Percentiles rank a stretch among this genome's conserved stretches.
Conservation (phyloP, 2,888 invertebrate genomes). For the Cryptosula pallasiana region DNA sequence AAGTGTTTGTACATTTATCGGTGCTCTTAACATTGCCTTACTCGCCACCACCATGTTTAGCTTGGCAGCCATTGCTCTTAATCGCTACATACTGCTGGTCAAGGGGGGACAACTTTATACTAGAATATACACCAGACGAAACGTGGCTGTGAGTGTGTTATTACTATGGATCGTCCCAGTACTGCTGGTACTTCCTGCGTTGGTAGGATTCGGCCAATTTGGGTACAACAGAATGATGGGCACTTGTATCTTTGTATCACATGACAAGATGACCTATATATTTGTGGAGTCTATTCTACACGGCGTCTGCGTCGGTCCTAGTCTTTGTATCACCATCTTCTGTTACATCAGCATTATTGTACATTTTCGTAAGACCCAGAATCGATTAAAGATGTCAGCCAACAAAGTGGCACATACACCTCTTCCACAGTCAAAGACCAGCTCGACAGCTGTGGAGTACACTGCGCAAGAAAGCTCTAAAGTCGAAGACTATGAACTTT, state of each 20-base stretch:
- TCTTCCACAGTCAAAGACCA: neutral
- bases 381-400: conserved; percentile 10
- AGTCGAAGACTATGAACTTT: conserved; percentile 22
- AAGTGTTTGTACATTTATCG: conserved; percentile 8
- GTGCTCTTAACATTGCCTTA: neutral
- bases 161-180: neutral
- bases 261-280: conserved; percentile 10
- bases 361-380: neutral
- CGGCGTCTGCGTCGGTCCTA: conserved; percentile 12
- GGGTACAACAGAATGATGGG: conserved; percentile 23
- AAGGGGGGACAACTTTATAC: conserved; percentile 15
- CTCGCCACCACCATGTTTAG: conserved; percentile 7
- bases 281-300: conserved; percentile 20
- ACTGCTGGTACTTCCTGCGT: neutral
- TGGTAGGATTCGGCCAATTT: conserved; percentile 16
- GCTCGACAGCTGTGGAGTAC: conserved; percentile 6
- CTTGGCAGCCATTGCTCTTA: conserved; percentile 17
- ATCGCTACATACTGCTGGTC: conserved; percentile 19
- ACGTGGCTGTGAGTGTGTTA: neutral
- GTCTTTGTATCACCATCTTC: conserved; percentile 12
- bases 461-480: conserved; percentile 5
- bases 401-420: neutral
- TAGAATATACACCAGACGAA: neutral
- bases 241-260: conserved; percentile 19
- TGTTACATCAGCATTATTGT: conserved; percentile 20